Conservation (phyloP, 2,113 vertebrate genomes). For the Cochlearius cochlearius region DNA sequence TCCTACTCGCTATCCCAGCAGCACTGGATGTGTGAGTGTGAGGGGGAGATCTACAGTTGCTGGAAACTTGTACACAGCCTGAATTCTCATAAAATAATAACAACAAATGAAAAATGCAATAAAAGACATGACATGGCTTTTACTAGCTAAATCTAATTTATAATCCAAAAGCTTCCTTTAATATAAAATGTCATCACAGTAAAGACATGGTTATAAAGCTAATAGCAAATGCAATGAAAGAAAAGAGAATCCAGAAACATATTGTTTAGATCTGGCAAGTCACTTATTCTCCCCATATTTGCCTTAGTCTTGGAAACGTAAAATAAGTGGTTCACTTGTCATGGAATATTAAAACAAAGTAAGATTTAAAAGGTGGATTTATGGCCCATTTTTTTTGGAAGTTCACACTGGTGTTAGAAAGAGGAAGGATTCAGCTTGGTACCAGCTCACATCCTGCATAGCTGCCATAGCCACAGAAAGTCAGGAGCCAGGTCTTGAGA, state of each 20-base stretch:
- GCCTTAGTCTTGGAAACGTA: not conserved
- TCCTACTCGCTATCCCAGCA: not conserved
- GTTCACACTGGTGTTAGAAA: not conserved
- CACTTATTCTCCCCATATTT: not conserved
- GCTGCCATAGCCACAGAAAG: not conserved
- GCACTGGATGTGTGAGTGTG: not conserved
- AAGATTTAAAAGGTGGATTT: not conserved
- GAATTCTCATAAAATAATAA: constrained; percentile 62
- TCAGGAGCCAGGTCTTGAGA: not conserved
- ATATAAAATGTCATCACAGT: constrained; percentile 40
- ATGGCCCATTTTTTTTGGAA: not conserved
- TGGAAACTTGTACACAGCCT: constrained; percentile 22
- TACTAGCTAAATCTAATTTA: constrained; percentile 56
- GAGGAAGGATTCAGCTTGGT: not conserved
- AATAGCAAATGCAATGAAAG: constrained; percentile 6
- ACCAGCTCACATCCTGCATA: not conserved
- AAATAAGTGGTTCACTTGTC: not conserved
- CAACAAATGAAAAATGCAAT: constrained; percentile 63
- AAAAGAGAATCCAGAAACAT: not conserved
- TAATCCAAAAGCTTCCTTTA: constrained; percentile 45
- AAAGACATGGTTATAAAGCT: constrained; percentile 5
- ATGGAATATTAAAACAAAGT: not conserved
- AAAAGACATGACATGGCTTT: constrained; percentile 48
- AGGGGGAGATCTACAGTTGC: not conserved
- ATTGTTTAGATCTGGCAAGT: not conserved